Evolutionary conservation across 2,113 vertebrate genomes (phyloP), one percentile per base, ranked within the genome.

Genomic region (Benitochromis conjunctus): DNA sequence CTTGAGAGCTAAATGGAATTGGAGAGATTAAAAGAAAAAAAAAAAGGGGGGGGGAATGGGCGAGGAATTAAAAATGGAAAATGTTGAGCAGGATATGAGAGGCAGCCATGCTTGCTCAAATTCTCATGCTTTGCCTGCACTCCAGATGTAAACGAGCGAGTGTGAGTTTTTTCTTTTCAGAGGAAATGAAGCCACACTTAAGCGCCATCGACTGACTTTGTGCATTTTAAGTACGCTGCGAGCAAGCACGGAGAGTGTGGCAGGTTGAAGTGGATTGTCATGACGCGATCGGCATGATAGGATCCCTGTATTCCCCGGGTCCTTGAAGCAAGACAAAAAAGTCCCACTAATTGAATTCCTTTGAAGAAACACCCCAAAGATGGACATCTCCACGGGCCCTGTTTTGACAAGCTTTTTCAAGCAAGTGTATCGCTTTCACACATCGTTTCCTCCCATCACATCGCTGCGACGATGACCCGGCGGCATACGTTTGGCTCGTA

Each of bases 341-440:
- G 56, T 91, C 77, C 31, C 38, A 79, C 85, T 94, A 91, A 94
- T 89, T 91, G 81, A 90, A 93, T 93, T 88, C 83, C 86, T 89
- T 78, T 81, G 55, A 88, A 91, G 55, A 53, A 88, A 48, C 74
- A 41, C 66, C 84, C 90, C 58, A 48, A 34, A 89, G 85, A 86
- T 24, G 56, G 83, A 83, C 86, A 51, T 89, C 82, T 89, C 84
- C 26, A 69, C 2, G 16, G 81, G 57, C 58, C 57, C 41, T 3
- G n/a, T 54, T 84, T 6, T 81, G 79, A 89, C 86, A 74, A 54
- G 64, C 83, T 86, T 77, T 84, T 81, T 88, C 74, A 86, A 82
- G 81, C 43, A 54, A 86, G 51, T 62, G 66, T 79, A 85, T 88
- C 54, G 1, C 79, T 88, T 83, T 85, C 86, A 89, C 62, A 85